Percentiles rank a stretch among this genome's conserved stretches.
Conservation (phyloP, 2,113 vertebrate genomes). For the Protobothrops flavoviridis region DNA sequence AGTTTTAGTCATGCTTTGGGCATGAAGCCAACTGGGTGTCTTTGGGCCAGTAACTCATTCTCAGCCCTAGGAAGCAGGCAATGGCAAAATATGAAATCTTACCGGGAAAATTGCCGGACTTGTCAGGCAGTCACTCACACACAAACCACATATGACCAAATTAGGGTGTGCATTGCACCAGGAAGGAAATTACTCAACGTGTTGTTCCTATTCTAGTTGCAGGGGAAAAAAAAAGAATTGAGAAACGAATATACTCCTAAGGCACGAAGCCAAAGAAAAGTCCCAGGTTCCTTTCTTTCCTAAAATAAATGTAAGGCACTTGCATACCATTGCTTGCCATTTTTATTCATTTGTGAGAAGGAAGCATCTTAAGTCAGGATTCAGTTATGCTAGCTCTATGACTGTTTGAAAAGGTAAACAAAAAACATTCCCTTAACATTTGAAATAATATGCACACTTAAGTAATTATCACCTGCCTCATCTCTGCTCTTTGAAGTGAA, state of each 20-base stretch:
- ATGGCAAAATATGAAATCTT: not conserved
- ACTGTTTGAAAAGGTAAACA: not conserved
- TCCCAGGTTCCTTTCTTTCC: not conserved
- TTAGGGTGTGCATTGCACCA: not conserved
- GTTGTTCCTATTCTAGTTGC: not conserved
- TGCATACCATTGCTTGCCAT: not conserved
- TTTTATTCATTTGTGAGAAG: not conserved
- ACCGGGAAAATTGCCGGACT: not conserved
- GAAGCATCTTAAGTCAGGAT: not conserved
- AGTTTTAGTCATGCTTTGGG: not conserved
- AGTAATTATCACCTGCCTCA: not conserved
- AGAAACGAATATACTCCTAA: not conserved
- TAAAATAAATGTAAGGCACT: not conserved
- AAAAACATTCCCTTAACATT: not conserved
- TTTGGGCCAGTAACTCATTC: not conserved
- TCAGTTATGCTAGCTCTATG: not conserved
- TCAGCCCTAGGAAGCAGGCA: not conserved
- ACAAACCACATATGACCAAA: not conserved
- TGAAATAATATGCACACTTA: not conserved
- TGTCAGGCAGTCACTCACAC: not conserved
- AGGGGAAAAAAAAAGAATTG: not conserved
- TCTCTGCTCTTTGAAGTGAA: not conserved
- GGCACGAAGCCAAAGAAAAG: not conserved
- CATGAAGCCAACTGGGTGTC: not conserved
- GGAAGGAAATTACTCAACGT: slow-evolving; percentile 27